phyloP scores from a whole-genome alignment of 2,888 invertebrate species.

The Lasioglossum pauxillum region DNA sequence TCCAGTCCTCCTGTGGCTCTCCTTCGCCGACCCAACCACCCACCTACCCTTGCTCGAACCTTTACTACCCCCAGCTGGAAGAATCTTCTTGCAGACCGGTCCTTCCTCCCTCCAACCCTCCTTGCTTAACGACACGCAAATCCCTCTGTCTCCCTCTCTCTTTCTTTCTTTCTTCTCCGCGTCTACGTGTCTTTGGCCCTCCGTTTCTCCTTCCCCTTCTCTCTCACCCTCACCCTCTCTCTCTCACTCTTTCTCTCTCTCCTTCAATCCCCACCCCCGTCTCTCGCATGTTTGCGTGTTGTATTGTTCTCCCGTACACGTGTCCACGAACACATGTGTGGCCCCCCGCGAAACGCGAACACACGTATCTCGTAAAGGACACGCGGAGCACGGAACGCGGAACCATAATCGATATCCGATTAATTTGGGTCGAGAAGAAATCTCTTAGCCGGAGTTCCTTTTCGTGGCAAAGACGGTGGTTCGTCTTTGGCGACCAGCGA shows the following conservation, averaged over 20 bases:
- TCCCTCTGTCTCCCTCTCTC: slow-evolving; percentile 17
- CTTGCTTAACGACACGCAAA: slow-evolving; percentile 23
- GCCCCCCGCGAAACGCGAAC: slow-evolving; percentile 4
- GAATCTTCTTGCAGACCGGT: slow-evolving; percentile 74
- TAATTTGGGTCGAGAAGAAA: slow-evolving; percentile 41
- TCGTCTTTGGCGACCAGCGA: slow-evolving; percentile 6
- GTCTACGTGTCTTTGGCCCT: background rate
- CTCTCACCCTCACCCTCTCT: background rate
- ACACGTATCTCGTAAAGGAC: background rate
- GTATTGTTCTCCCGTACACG: background rate
- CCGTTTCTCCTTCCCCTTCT: background rate
- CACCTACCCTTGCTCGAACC: slow-evolving; percentile 67
- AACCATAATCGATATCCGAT: slow-evolving; percentile 57
- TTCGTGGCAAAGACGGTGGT: slow-evolving; percentile 10
- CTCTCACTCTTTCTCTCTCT: background rate
- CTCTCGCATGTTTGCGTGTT: background rate
- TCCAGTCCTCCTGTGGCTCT: slow-evolving; percentile 71
- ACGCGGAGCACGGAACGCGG: background rate
- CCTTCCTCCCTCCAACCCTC: slow-evolving; percentile 53
- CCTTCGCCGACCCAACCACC: slow-evolving; percentile 71
- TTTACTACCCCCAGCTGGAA: slow-evolving; percentile 71
- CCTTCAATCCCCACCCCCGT: background rate
- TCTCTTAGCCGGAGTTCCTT: slow-evolving; percentile 10
- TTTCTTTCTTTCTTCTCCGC: slow-evolving; percentile 3
- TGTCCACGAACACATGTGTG: slow-evolving; percentile 18